Percentiles rank a stretch among this genome's conserved stretches.
phyloP scores from a whole-genome alignment of 2,888 invertebrate genomes.

The Lysandra coridon region DNA sequence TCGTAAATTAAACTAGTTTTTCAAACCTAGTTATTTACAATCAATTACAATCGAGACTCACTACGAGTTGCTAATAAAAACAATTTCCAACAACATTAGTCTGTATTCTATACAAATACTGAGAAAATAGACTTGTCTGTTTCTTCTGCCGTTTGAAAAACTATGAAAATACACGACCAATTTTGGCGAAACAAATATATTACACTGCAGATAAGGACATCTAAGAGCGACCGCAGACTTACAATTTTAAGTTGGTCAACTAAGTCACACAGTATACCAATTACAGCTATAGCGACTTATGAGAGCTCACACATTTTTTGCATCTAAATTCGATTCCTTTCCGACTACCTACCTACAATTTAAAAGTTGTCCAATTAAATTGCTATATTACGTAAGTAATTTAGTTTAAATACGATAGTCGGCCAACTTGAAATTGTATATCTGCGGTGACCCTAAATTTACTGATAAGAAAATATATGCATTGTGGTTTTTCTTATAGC shows the following conservation, averaged over 20 bases:
- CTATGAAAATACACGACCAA: background rate
- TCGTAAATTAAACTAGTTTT: constrained; percentile 25
- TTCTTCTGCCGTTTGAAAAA: background rate
- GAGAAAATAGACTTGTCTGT: background rate
- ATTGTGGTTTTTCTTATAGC: background rate
- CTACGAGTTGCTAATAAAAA: background rate
- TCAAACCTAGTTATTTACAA: background rate
- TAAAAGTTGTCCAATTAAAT: no score
- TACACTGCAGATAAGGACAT: background rate
- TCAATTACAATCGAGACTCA: background rate
- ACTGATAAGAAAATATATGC: background rate
- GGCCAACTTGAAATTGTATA: no score
- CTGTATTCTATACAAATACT: background rate
- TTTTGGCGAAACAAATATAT: background rate
- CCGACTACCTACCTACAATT: no score
- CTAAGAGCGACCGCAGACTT: no score
- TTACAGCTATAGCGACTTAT: no score
- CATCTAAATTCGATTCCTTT: no score
- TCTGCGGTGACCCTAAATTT: no score
- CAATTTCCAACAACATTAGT: background rate
- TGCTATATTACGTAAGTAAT: no score
- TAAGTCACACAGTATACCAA: no score
- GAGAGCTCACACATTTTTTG: no score
- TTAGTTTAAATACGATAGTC: no score
- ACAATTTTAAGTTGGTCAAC: no score